Base-by-base conservation (phyloP, 2,888 invertebrate genomes). In the Timema cristinae region DNA sequence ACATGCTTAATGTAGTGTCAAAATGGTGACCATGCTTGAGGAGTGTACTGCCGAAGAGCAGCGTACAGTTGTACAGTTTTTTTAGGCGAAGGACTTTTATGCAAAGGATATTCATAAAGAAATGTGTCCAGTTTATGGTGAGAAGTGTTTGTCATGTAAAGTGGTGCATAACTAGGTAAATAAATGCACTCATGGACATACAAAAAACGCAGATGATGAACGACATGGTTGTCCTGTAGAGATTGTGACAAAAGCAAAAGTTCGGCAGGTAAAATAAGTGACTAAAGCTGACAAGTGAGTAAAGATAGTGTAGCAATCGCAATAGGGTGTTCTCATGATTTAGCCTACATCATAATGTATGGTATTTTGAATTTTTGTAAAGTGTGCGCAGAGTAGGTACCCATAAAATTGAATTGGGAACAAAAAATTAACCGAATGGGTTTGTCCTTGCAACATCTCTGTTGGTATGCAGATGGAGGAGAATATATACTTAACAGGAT, bases 31-130 rank as follows among this genome's bases (percentile, higher is more conserved):
- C 1, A 32, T 32, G 32, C 32, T 32, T 4, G 32, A 32, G 32
- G 32, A 32, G 32, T 32, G 32, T 32, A 32, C 32, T 32, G 32
- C 32, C 4, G 32, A 32, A 32, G 32, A 32, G 32, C 32, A 32
- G 32, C 32, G 4, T 32, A 32, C 32, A 32, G 32, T 32, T 32
- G 32, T 32, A 32, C 32, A 32, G 32, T 32, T 32, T 32, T 32
- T 32, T 1, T 32, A 4, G 32, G 32, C 32, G 32, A 32, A 32
- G 4, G 32, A 4, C 1, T 4, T 32, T 32, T 4, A 32, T 32
- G 66, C 32, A 66, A 32, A 66, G 66, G 66, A 66, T 66, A 66
- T 66, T 47, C 47, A 66, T 47, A 66, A 66, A n/a, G 47, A 32
- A 66, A 66, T 16, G 32, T 47, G 6, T 66, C 66, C 66, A 48